A percentile compares a stretch with the other conserved stretches of the same genome.
phyloP scores from a whole-genome alignment of 2,888 invertebrate genomes.

The Pheosia tremula region DNA sequence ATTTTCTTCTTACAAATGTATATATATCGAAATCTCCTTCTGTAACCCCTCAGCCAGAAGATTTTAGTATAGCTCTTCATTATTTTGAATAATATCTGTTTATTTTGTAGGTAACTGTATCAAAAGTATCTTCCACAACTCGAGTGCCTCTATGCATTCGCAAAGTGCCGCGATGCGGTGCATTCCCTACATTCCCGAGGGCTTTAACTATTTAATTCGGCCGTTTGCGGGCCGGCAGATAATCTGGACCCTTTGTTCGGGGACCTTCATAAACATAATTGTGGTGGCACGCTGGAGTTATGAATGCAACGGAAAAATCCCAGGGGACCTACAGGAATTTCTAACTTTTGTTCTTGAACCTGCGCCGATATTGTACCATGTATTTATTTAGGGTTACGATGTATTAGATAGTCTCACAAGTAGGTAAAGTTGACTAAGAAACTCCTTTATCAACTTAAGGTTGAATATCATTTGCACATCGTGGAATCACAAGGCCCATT shows the following conservation, averaged over 20 bases:
- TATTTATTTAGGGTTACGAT: no score
- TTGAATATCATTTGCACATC: no score
- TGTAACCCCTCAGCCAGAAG: no score
- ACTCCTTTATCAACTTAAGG: no score
- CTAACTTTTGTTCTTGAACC: conserved; percentile 25
- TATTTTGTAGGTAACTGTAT: background rate
- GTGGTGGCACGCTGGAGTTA: conserved; percentile 48
- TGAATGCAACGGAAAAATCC: conserved; percentile 50
- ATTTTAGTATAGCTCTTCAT: no score
- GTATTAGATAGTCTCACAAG: no score
- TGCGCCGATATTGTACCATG: no score
- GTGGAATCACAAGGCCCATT: no score
- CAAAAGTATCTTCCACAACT: conserved; percentile 5
- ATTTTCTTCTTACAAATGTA: no score
- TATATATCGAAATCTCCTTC: no score
- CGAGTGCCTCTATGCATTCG: conserved; percentile 22
- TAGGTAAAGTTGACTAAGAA: no score
- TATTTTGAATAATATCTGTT: no score
- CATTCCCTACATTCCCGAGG: conserved; percentile 51
- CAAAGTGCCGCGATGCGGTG: conserved; percentile 46
- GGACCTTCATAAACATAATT: conserved; percentile 70
- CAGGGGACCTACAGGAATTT: conserved; percentile 39
- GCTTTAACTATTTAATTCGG: conserved; percentile 75
- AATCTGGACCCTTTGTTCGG: conserved; percentile 70
- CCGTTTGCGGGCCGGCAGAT: conserved; percentile 64